phyloP scores from a whole-genome alignment of 2,888 invertebrate species.

The Aethes cnicana region DNA sequence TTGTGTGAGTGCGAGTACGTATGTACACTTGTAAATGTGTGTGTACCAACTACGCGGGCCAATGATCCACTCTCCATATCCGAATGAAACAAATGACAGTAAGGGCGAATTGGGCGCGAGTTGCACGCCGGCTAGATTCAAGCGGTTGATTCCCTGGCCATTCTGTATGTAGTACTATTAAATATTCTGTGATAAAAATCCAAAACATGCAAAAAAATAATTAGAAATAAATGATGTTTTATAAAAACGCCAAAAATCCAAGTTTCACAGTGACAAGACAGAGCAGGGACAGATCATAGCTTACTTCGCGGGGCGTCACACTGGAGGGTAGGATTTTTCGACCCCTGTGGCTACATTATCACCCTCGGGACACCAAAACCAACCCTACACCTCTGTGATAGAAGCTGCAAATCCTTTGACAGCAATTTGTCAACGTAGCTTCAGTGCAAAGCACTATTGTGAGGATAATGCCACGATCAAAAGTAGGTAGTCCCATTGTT shows the following conservation, averaged over 20 bases:
- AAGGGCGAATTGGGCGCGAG: too few species aligned
- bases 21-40: too few species aligned
- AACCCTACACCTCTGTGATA: constrained; percentile 47
- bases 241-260: constrained; percentile 2
- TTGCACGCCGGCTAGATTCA: too few species aligned
- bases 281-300: constrained; percentile 77
- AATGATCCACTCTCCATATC: too few species aligned
- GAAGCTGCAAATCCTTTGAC: constrained; percentile 43
- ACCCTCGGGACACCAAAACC: constrained; percentile 41
- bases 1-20: too few species aligned
- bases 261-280: constrained; percentile 52
- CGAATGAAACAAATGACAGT: too few species aligned
- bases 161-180: too few species aligned
- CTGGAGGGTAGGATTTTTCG: constrained; percentile 73
- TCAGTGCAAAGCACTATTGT: constrained; percentile 78
- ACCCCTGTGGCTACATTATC: constrained; percentile 75
- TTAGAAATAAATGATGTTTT: too few species aligned
- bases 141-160: too few species aligned
- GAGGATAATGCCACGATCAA: constrained; percentile 78
- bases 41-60: too few species aligned
- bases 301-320: constrained; percentile 80
- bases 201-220: too few species aligned
- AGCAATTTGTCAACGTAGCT: constrained; percentile 67
- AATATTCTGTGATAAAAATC: too few species aligned
- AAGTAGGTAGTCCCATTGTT: constrained; percentile 73